phyloP scores from a whole-genome alignment of 2,888 invertebrate genomes.

The Rhamnusium bicolor region DNA sequence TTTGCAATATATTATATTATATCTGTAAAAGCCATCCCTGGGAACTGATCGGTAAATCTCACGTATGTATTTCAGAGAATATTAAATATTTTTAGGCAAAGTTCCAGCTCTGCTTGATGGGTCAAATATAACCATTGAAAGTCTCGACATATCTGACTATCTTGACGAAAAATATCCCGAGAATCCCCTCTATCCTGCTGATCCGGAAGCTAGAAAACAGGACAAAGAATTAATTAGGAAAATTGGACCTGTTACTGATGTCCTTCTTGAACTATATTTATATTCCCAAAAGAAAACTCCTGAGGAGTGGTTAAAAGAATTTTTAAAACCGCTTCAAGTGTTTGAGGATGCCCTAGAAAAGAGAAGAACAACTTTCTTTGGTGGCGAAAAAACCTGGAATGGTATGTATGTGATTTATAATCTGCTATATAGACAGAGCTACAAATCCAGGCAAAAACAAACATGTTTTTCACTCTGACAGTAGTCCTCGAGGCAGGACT shows the following conservation, averaged over 20 bases:
- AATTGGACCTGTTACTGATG: constrained; percentile 56
- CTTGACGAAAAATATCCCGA: constrained; percentile 74
- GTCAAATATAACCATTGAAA: constrained; percentile 72
- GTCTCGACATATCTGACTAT: constrained; percentile 73
- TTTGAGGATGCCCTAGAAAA: constrained; percentile 63
- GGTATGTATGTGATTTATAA: too few relatives aligned
- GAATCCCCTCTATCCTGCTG: constrained; percentile 71
- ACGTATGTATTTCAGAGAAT: too few relatives aligned
- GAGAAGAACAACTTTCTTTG: constrained; percentile 62
- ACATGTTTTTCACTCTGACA: not conserved
- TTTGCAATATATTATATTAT: too few relatives aligned
- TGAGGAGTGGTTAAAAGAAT: constrained; percentile 62
- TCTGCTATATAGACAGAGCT: too few relatives aligned
- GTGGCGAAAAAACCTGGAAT: constrained; percentile 65
- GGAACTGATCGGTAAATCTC: too few relatives aligned
- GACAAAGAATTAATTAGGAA: constrained; percentile 65
- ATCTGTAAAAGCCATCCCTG: too few relatives aligned
- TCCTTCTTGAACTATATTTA: too few relatives aligned
- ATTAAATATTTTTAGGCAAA: constrained; percentile 66
- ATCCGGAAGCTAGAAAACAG: constrained; percentile 65
- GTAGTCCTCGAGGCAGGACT: too few relatives aligned
- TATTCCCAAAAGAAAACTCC: constrained; percentile 54
- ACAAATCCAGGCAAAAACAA: too few relatives aligned
- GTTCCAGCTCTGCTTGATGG: constrained; percentile 72
- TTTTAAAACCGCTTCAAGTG: constrained; percentile 58